These are phyloP conservation scores for Adelognathus sp. DNA, from an alignment of 2,888 invertebrate species.

Conservation along the genomic window DNA sequence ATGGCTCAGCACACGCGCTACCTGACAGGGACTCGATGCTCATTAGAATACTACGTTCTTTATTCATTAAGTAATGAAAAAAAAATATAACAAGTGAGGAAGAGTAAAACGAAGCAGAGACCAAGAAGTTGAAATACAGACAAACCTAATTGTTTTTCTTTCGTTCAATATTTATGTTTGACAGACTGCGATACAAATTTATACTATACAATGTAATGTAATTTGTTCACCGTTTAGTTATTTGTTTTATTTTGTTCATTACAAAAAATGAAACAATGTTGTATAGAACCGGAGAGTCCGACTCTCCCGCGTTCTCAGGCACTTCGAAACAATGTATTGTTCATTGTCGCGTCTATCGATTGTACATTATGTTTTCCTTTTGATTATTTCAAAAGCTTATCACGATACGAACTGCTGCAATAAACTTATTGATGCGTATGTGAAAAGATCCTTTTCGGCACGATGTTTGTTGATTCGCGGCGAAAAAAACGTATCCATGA, in stretches of 20 bases:
- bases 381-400: slow-evolving; percentile 13
- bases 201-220: slow-evolving; percentile 15
- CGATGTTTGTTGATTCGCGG: neutral
- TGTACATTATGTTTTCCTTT: slow-evolving; percentile 16
- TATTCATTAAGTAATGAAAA: slow-evolving; percentile 32
- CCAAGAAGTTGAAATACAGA: slow-evolving; percentile 16
- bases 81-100: slow-evolving; percentile 3
- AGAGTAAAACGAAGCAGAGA: slow-evolving; percentile 11
- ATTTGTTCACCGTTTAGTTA: slow-evolving; percentile 3
- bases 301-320: slow-evolving; percentile 38
- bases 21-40: slow-evolving; percentile 51
- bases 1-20: slow-evolving; percentile 50
- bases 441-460: slow-evolving; percentile 8
- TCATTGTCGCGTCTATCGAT: slow-evolving; percentile 21
- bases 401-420: slow-evolving; percentile 40
- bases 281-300: slow-evolving; percentile 13
- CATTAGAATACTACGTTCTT: slow-evolving; percentile 47
- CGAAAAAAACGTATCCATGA: too few species aligned
- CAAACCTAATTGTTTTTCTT: slow-evolving; percentile 36
- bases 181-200: slow-evolving; percentile 46
- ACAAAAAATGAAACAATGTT: slow-evolving; percentile 1
- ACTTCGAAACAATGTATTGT: slow-evolving; percentile 27
- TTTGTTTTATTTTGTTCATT: neutral
- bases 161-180: slow-evolving; percentile 28
- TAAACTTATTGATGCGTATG: slow-evolving; percentile 38